phyloP scores from a whole-genome alignment of 2,797 vertebrate genomes.

The Hapalemur alaotrensis region DNA sequence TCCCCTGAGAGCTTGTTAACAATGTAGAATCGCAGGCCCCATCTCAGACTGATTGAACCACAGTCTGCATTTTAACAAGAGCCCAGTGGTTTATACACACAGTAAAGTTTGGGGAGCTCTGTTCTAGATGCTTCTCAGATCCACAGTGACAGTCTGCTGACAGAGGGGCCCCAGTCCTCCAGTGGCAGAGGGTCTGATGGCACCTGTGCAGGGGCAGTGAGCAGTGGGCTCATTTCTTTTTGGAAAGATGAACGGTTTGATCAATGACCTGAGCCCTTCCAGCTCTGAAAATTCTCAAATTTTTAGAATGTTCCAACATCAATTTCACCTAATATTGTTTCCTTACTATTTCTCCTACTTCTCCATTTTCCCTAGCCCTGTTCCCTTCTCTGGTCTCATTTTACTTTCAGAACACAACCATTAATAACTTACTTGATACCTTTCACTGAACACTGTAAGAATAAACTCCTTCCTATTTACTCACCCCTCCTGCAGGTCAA shows the following conservation, averaged over 20 bases:
- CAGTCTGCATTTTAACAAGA: not conserved
- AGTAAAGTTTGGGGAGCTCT: not conserved
- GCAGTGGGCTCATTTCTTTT: not conserved
- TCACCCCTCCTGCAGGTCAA: not conserved
- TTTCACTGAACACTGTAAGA: not conserved
- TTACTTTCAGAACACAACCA: not conserved
- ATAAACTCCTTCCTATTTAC: not conserved
- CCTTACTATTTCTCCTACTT: not conserved
- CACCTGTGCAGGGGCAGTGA: not conserved
- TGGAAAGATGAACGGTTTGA: not conserved
- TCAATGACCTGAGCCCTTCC: not conserved
- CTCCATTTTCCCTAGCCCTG: not conserved
- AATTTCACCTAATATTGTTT: not conserved
- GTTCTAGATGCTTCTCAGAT: not conserved
- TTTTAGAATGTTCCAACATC: not conserved
- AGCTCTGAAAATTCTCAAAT: not conserved
- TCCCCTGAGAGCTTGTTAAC: not conserved
- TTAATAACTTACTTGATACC: not conserved
- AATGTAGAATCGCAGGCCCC: not conserved
- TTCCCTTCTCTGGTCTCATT: not conserved
- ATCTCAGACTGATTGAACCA: not conserved
- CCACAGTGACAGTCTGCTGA: not conserved
- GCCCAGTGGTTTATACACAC: not conserved
- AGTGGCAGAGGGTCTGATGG: too few relatives aligned
- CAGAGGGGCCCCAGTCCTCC: accelerated